These are phyloP conservation scores for Drosophila mojavensis DNA, from an alignment of 1,140 invertebrate genomes.

Conservation along the genomic window DNA sequence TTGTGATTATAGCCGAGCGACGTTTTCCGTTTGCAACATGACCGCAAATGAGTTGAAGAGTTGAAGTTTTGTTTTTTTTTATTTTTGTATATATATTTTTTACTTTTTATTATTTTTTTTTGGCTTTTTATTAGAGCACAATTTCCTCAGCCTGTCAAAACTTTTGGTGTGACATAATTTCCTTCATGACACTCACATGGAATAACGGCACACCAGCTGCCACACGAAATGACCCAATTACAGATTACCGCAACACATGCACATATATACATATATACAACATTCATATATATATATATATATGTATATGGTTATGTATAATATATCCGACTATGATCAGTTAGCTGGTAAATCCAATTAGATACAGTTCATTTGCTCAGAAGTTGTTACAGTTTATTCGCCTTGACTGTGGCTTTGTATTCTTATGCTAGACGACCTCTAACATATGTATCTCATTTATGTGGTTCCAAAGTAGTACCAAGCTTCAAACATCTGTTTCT, in stretches of 20 bases:
- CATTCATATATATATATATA: background rate
- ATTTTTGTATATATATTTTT: too few species aligned
- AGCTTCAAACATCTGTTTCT: conserved; percentile 7
- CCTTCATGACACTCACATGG: conserved; percentile 30
- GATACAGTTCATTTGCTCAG: conserved; percentile 35
- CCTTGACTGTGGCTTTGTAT: conserved; percentile 59
- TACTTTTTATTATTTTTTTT: background rate
- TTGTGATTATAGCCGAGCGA: conserved; percentile 59
- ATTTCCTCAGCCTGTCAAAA: conserved; percentile 44
- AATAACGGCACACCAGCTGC: conserved; percentile 34
- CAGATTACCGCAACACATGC: background rate
- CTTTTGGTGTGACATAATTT: conserved; percentile 55
- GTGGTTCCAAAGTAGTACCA: background rate
- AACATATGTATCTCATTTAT: conserved; percentile 18
- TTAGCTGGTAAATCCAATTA: conserved; percentile 45
- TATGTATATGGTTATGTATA: background rate
- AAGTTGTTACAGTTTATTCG: conserved; percentile 51
- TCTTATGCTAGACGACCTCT: conserved; percentile 49
- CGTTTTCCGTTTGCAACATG: conserved; percentile 63
- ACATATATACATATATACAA: background rate
- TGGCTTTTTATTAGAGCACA: conserved; percentile 36
- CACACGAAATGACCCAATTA: conserved; percentile 38
- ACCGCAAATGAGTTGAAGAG: conserved; percentile 32
- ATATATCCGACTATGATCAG: conserved; percentile 5
- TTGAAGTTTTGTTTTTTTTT: conserved; percentile 3